Conservation (phyloP, 2,113 vertebrate genomes). For the Choloepus hoffmanni region DNA sequence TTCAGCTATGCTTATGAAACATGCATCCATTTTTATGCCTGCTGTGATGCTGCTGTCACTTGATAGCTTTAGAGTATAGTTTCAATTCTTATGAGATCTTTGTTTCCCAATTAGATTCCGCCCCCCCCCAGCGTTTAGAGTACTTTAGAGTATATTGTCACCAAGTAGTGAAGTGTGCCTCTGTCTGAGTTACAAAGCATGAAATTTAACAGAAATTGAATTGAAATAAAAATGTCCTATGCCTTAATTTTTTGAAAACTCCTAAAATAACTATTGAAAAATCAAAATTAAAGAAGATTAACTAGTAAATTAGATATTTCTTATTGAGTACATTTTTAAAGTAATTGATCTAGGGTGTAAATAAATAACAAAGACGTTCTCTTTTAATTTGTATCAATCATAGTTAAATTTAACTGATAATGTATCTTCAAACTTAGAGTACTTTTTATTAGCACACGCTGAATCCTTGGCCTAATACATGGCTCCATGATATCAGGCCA, state of each 20-base stretch:
- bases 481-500: neutral
- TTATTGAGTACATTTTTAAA: neutral
- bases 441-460: neutral
- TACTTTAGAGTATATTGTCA: neutral
- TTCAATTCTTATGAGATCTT: slow-evolving; percentile 2
- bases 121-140: neutral
- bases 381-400: neutral
- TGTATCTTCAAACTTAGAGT: neutral
- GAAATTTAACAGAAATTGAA: slow-evolving; percentile 28
- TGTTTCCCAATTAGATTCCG: slow-evolving; percentile 4
- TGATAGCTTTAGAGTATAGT: neutral
- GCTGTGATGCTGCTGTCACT: neutral
- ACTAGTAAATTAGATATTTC: neutral
- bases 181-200: neutral
- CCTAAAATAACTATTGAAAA: slow-evolving; percentile 33
- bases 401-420: slow-evolving; percentile 22
- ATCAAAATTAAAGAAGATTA: neutral
- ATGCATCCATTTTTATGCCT: neutral
- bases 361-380: neutral
- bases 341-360: neutral
- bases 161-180: neutral
- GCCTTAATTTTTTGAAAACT: neutral
- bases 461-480: neutral
- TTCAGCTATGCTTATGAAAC: slow-evolving; percentile 3
- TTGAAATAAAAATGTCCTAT: neutral